phyloP scores from a whole-genome alignment of 2,888 invertebrate genomes.

The Amphimallon solstitiale region DNA sequence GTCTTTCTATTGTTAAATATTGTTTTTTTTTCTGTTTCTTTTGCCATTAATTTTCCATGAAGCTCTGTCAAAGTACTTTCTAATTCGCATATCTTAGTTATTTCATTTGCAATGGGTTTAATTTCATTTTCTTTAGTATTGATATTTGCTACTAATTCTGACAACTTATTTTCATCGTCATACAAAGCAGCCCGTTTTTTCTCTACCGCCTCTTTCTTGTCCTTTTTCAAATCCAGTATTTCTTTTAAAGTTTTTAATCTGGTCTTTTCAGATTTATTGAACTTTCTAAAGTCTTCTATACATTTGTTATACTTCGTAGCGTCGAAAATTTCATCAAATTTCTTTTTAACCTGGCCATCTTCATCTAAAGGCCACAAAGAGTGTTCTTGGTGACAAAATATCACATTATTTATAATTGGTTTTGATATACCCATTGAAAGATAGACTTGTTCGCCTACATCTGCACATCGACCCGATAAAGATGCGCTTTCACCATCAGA shows the following conservation, averaged over 20 bases:
- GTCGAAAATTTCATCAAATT: conserved; percentile 98
- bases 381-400: conserved; percentile 99
- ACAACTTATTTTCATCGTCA: conserved; percentile 71
- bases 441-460: conserved; percentile 79
- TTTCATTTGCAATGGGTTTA: conserved; percentile 60
- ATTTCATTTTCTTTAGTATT: conserved; percentile 62
- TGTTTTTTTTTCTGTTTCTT: conserved; percentile 68
- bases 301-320: conserved; percentile 92
- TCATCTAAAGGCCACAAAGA: conserved; percentile 97
- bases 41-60: conserved; percentile 61
- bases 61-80: conserved; percentile 57
- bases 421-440: conserved; percentile 86
- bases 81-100: conserved; percentile 60
- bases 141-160: conserved; percentile 66
- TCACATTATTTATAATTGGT: conserved; percentile 93
- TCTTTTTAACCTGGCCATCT: conserved; percentile 90
- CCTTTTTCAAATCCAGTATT: conserved; percentile 66
- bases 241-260: conserved; percentile 67
- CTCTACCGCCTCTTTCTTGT: conserved; percentile 71
- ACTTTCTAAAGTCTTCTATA: conserved; percentile 77
- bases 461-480: conserved; percentile 74
- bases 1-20: conserved; percentile 67
- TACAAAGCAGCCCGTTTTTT: conserved; percentile 70
- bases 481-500: conserved; percentile 61
- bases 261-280: conserved; percentile 70